Base-by-base conservation (phyloP, 2,797 vertebrate species). In the Platyrinchus mystaceus region DNA sequence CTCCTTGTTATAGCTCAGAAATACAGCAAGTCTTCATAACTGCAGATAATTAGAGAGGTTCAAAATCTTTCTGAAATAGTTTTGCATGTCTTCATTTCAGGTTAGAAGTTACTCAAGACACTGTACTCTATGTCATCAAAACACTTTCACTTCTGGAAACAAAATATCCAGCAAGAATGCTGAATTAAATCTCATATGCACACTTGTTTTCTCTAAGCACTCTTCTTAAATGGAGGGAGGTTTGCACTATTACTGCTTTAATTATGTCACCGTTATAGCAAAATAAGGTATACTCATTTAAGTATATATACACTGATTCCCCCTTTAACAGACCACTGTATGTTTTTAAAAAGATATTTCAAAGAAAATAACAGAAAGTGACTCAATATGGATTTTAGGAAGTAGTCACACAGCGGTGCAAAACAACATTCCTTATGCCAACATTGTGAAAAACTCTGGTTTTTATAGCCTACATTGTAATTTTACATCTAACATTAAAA, bases 1-100 rank as follows among this genome's bases (percentile, higher is more conserved):
- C 88, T 96, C 74, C 96, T 96, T 92, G 85, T 93, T 96, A 96
- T 16, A 94, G 83, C 91, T 95, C 81, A 95, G 81, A 94, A 97
- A 97, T 92, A 94, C 80, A 58, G 69, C 76, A 93, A 92, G 87
- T 82, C 75, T 92, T 82, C 67, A 16, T 56, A 95, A 95, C 90
- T 70, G 86, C 44, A 81, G 73, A 90, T 87, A 96, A 74, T 59
- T 94, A 90, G 74, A 94, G 70, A 93, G 83, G 80, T 92, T 95
- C 88, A 91, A 73, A 97, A 93, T 93, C 84, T 82, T 95, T 90
- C 91, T 87, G 60, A 85, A 96, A 96, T 64, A 95, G 76, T 95
- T 96, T 81, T 89, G 76, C 49, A 43, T 52, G 18, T 82, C 70
- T 96, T 95, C 47, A 73, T 90, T 97, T 91, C 84, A 93, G 87